Evolutionary conservation across 2,113 vertebrate genomes (phyloP).

Genomic region (Gopherus flavomarginatus): DNA sequence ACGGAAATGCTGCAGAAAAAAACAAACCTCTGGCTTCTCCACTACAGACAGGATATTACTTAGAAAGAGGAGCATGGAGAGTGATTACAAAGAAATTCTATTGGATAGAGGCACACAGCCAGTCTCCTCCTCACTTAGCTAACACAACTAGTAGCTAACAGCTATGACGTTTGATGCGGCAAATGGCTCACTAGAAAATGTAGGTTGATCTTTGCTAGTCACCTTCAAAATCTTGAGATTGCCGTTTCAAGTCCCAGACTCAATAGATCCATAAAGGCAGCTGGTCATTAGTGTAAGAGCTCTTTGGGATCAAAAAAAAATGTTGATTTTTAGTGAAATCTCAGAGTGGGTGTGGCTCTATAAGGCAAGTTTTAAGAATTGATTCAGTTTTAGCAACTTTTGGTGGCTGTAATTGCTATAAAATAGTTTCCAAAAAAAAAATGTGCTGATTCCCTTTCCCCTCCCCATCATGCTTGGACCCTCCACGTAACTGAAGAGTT

Average conservation of each 20-base stretch:
- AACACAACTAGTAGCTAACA: not conserved
- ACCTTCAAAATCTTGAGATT: not conserved
- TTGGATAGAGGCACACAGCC: not conserved
- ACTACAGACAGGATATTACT: not conserved
- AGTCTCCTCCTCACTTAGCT: not conserved
- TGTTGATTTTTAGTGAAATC: no score
- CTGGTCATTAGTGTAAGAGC: not conserved
- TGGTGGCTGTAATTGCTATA: not conserved
- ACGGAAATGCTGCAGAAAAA: not conserved
- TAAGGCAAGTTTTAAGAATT: not conserved
- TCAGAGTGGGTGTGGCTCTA: rapidly evolving
- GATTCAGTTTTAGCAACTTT: not conserved
- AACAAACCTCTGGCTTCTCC: not conserved
- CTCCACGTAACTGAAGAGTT: rapidly evolving
- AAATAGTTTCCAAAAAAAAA: not conserved
- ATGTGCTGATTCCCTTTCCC: rapidly evolving
- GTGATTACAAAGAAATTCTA: not conserved
- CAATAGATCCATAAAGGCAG: rapidly evolving
- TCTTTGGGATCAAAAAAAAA: rapidly evolving
- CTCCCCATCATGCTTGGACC: rapidly evolving
- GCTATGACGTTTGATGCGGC: not conserved
- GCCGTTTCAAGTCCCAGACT: rapidly evolving
- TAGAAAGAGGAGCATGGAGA: not conserved
- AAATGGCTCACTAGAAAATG: slow-evolving; percentile 25
- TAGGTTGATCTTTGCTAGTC: slow-evolving; percentile 17